Conservation (phyloP, 2,888 invertebrate species). For the Agonopterix arenella region DNA sequence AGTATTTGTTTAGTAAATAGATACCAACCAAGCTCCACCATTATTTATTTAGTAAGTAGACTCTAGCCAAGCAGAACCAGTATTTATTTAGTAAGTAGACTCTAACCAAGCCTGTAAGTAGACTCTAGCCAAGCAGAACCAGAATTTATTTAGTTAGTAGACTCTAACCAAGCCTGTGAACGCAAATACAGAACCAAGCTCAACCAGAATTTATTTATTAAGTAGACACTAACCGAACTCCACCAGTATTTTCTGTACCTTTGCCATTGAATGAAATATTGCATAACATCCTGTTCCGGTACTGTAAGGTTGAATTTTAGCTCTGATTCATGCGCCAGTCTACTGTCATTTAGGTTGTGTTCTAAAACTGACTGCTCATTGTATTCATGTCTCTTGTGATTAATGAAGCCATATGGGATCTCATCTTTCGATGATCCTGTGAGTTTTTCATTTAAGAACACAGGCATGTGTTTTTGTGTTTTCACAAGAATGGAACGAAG, state of each 20-base stretch:
- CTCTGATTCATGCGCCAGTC: conserved; percentile 21
- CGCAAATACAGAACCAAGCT: too few species aligned
- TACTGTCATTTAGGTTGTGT: conserved; percentile 20
- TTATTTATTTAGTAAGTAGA: too few species aligned
- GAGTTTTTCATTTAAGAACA: conserved; percentile 31
- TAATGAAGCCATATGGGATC: conserved; percentile 36
- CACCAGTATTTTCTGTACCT: conserved; percentile 90
- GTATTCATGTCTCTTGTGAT: conserved; percentile 17
- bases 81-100: too few species aligned
- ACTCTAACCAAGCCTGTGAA: background rate
- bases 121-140: too few species aligned
- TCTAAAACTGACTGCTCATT: conserved; percentile 21
- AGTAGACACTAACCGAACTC: conserved; percentile 80
- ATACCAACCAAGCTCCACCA: too few species aligned
- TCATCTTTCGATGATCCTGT: conserved; percentile 10
- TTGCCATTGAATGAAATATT: conserved; percentile 85
- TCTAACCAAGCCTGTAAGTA: background rate
- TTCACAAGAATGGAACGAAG: conserved; percentile 42
- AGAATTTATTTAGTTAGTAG: background rate
- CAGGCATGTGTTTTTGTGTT: conserved; percentile 41
- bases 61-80: too few species aligned
- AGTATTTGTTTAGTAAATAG: too few species aligned
- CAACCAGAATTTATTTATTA: background rate
- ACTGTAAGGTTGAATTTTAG: conserved; percentile 59
- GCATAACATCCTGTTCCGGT: conserved; percentile 68